Base-by-base conservation (phyloP, 2,888 invertebrate genomes). In the Hypomecis atomaria region DNA sequence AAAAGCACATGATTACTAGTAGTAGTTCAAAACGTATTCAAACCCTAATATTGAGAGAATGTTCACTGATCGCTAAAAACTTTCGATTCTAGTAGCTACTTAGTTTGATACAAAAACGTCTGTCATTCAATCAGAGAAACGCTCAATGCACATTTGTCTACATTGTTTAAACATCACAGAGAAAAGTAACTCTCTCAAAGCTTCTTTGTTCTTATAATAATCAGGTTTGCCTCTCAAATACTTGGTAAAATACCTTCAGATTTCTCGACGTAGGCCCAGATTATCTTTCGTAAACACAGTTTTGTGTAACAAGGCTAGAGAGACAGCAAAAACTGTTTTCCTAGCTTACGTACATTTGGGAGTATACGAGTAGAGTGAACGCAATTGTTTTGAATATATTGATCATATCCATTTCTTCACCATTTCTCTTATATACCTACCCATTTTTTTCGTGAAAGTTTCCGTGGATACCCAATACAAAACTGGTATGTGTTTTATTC, bases 131-230 rank as follows among this genome's bases (percentile, higher is more conserved):
- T 58, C 38, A 57, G 54, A 48, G 42, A 62, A 61, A 50, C 59
- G 54, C 13, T 64, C 45, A 53, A 64, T 50, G 59, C 33, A 49
- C 37, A 45, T 38, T 44, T 54, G 58, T 38, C 45, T 48, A 48
- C 65, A 68, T 71, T 71, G 73, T 72, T 71, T 59, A 65, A 52
- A 62, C 40, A 42, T 69, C 68, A 65, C 44, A 54, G 42, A 57
- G 36, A 38, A 49, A 42, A 36, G 33, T 38, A 53, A 50, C 54
- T 58, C 37, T 48, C 49, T 48, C 23, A 49, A 38, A 49, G 67
- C 64, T 69, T 69, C 62, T 64, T 63, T 58, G 53, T 63, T 67
- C 56, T 63, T 69, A 66, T 50, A 48, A 62, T 57, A 66, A 67
- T 59, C 34, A 36, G 13, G 50, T 52, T 56, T 59, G 36, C 40